Conservation (phyloP, 2,888 invertebrate species). For the Carabus problematicus region DNA sequence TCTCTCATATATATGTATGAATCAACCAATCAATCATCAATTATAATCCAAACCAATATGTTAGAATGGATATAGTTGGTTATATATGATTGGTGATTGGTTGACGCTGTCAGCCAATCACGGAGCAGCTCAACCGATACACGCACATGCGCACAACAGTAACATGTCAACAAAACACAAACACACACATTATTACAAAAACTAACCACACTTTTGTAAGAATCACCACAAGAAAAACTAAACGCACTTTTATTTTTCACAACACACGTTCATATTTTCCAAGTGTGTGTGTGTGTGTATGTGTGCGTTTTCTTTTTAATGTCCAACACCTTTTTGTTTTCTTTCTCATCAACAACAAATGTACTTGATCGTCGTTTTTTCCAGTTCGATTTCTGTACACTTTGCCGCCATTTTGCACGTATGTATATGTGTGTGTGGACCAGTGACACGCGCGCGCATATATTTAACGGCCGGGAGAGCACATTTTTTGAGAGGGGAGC, state of each 20-base stretch:
- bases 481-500: not conserved
- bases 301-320: no score
- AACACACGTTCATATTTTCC: not conserved
- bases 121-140: conserved; percentile 2
- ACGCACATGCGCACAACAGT: no score
- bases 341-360: no score
- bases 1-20: not conserved
- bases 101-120: not conserved
- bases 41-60: not conserved
- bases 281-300: not conserved
- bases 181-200: no score
- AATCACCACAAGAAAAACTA: not conserved
- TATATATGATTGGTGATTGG: conserved; percentile 8
- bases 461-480: no score
- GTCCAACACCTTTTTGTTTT: no score
- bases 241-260: not conserved
- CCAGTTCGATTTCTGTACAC: no score
- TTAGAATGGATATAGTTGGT: not conserved
- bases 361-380: no score
- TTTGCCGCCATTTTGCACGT: no score
- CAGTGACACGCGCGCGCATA: no score
- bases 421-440: no score
- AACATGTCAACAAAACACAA: no score
- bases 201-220: not conserved
- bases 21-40: conserved; percentile 14